Conservation (phyloP, 2,113 vertebrate species). For the Otocyon megalotis region DNA sequence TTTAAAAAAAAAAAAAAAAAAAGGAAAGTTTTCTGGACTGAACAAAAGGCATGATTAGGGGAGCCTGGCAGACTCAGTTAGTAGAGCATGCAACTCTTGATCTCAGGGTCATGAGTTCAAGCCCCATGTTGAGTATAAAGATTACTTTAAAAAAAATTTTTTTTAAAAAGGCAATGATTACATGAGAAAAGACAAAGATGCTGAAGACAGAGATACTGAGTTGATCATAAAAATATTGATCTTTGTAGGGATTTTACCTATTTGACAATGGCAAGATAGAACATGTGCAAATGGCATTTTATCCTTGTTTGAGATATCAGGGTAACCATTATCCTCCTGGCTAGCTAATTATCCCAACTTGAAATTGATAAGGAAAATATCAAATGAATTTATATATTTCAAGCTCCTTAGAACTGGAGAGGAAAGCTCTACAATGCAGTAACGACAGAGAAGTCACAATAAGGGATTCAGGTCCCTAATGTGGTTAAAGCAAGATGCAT, state of each 20-base stretch:
- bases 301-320: constrained; percentile 38
- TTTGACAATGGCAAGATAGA: not conserved
- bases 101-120: not conserved
- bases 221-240: not conserved
- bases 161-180: not conserved
- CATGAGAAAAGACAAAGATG: not conserved
- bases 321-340: not conserved
- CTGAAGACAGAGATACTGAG: not conserved
- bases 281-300: constrained; percentile 9
- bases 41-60: too few relatives aligned
- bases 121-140: not conserved
- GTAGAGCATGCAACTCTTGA: not conserved
- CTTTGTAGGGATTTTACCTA: constrained; percentile 20
- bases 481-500: not conserved
- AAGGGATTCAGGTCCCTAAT: not conserved
- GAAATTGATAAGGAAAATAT: constrained; percentile 43
- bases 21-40: too few relatives aligned
- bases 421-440: not conserved
- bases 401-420: not conserved
- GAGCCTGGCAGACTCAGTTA: too few relatives aligned
- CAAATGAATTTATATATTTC: not conserved
- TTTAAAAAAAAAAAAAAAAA: too few relatives aligned
- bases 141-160: not conserved
- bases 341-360: constrained; percentile 13
- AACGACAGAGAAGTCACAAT: not conserved